Percentiles rank a stretch among this genome's conserved stretches.
Evolutionary conservation across 2,888 invertebrate species (phyloP).

Genomic region (Julus scandinavius): DNA sequence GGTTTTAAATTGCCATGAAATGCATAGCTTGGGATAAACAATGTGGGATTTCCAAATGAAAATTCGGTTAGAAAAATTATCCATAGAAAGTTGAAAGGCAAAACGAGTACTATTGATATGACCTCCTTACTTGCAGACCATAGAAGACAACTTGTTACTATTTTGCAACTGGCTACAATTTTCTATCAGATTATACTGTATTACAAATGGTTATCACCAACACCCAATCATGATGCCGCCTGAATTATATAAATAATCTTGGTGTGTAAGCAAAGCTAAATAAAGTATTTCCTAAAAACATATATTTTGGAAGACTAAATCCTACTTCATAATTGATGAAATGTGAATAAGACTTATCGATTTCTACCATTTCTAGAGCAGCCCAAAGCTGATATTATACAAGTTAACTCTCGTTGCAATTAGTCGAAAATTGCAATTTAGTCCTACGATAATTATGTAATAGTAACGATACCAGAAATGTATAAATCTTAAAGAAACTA

Average conservation of each 20-base stretch:
- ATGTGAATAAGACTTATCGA: background rate
- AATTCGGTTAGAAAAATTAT: background rate
- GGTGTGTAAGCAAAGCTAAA: too few relatives aligned
- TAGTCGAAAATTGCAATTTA: background rate
- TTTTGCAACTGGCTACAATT: background rate
- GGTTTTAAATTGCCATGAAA: conserved; percentile 19
- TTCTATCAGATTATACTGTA: too few relatives aligned
- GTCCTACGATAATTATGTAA: conserved; percentile 10
- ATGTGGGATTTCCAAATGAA: background rate
- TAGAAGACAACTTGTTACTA: background rate
- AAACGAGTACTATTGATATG: background rate
- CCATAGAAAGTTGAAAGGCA: background rate
- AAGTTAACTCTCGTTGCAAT: background rate
- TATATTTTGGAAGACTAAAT: too few relatives aligned
- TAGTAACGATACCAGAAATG: background rate
- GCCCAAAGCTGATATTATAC: background rate
- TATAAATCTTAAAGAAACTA: background rate
- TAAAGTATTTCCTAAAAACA: too few relatives aligned
- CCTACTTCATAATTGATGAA: too few relatives aligned
- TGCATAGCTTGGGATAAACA: background rate
- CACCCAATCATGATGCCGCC: too few relatives aligned
- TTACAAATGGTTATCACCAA: too few relatives aligned
- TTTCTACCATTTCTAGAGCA: background rate
- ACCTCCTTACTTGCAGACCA: background rate
- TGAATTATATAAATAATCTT: too few relatives aligned